Evolutionary conservation across 2,797 vertebrate species (phyloP).

Genomic region (Centropyge bicolor): DNA sequence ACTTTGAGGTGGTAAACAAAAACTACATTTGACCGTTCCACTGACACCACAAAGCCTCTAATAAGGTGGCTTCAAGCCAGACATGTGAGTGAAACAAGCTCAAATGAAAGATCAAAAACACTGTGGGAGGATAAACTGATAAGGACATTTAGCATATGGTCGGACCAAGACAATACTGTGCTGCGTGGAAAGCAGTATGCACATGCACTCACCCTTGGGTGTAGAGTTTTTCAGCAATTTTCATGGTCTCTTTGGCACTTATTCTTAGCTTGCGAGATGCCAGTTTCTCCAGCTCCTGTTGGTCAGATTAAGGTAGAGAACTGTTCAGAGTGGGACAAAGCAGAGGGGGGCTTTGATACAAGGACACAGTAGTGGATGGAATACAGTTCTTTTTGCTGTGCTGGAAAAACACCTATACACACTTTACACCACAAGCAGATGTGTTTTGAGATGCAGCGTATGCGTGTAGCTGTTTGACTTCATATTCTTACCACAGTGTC

Average conservation of each 20-base stretch:
- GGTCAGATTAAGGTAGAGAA: conserved; percentile 31
- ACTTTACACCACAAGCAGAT: background rate
- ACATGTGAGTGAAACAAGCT: conserved; percentile 27
- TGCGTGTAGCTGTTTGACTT: conserved; percentile 26
- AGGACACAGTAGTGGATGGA: background rate
- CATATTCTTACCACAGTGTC: conserved; percentile 94
- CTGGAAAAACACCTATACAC: background rate
- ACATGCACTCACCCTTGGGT: conserved; percentile 91
- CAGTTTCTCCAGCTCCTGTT: conserved; percentile 96
- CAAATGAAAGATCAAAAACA: conserved; percentile 16
- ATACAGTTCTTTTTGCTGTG: background rate
- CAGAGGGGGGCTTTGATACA: background rate
- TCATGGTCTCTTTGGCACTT: conserved; percentile 97
- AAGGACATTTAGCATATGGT: conserved; percentile 12
- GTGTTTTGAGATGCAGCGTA: conserved; percentile 1
- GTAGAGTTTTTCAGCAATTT: conserved; percentile 96
- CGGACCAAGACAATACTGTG: background rate
- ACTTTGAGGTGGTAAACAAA: conserved; percentile 39
- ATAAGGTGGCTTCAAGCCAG: conserved; percentile 8
- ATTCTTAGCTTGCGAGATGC: conserved; percentile 95
- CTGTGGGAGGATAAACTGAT: background rate
- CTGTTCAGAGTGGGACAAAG: conserved; percentile 16
- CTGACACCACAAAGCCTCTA: conserved; percentile 26
- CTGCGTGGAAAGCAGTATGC: background rate
- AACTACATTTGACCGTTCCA: conserved; percentile 31